These are phyloP conservation scores for Babyrousa celebensis DNA, from an alignment of 2,797 vertebrate genomes.

Conservation along the genomic window DNA sequence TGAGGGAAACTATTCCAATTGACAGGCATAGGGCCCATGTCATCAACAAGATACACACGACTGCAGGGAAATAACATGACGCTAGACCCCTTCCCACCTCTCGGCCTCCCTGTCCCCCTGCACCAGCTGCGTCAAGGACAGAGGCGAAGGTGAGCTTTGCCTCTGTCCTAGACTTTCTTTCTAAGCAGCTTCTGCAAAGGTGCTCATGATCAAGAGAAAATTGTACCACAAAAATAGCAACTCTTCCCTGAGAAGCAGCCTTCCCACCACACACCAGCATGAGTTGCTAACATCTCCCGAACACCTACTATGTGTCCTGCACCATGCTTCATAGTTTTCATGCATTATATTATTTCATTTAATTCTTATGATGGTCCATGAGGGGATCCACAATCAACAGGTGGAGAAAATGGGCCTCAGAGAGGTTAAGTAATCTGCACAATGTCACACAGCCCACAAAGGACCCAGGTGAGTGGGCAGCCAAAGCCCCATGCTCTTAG, in stretches of 20 bases:
- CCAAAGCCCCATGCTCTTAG: neutral
- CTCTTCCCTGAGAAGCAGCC: neutral
- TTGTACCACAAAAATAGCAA: neutral
- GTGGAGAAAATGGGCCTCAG: neutral
- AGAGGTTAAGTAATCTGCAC: neutral
- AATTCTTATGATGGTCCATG: neutral
- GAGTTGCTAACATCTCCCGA: neutral
- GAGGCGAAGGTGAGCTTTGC: neutral
- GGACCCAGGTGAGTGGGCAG: neutral
- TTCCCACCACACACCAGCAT: neutral
- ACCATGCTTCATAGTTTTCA: neutral
- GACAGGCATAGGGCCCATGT: constrained; percentile 83
- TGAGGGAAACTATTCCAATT: constrained; percentile 86
- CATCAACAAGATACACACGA: constrained; percentile 88
- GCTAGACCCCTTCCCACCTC: neutral
- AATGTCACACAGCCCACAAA: neutral
- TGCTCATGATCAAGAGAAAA: neutral
- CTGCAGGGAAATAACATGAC: constrained; percentile 80
- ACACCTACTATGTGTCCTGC: neutral
- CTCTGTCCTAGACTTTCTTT: neutral
- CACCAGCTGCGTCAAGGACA: neutral
- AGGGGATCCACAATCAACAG: neutral
- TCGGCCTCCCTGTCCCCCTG: neutral
- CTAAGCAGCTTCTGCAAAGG: neutral
- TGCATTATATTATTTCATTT: neutral